Evolutionary conservation across 1,140 invertebrate species (phyloP).

Genomic region (Bombus superbus): DNA sequence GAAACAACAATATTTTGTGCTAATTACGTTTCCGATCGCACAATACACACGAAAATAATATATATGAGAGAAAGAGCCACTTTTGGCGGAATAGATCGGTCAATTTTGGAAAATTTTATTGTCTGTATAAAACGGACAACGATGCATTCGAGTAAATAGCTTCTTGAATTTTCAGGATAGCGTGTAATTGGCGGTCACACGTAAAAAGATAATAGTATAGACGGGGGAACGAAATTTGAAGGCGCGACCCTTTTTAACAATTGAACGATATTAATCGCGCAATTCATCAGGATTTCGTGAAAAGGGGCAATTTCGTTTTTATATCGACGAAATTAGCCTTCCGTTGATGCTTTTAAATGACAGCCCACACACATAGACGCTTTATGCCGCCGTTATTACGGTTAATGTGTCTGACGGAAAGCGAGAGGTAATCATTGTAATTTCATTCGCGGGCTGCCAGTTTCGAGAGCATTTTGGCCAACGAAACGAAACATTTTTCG

Average conservation of each 20-base stretch:
- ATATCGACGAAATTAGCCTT: conserved; percentile 16
- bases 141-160: not conserved
- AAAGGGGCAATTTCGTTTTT: conserved; percentile 22
- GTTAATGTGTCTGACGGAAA: conserved; percentile 28
- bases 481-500: not conserved
- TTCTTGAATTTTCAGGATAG: not conserved
- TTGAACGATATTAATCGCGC: conserved; percentile 30
- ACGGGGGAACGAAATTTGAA: conserved; percentile 2
- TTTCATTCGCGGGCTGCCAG: not conserved
- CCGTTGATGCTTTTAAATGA: conserved; percentile 28
- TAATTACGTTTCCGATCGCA: not conserved
- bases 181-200: conserved; percentile 9
- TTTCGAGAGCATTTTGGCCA: not conserved
- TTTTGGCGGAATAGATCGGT: too few relatives aligned
- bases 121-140: not conserved
- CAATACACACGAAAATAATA: not conserved
- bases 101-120: not conserved
- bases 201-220: conserved; percentile 18
- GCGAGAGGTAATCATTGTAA: conserved; percentile 33
- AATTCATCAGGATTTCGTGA: conserved; percentile 10
- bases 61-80: not conserved
- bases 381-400: conserved; percentile 17
- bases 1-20: not conserved
- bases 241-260: conserved; percentile 23
- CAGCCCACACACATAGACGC: conserved; percentile 11